Evolutionary conservation across 1,140 invertebrate species (phyloP).

Genomic region (Leptopilina boulardi): DNA sequence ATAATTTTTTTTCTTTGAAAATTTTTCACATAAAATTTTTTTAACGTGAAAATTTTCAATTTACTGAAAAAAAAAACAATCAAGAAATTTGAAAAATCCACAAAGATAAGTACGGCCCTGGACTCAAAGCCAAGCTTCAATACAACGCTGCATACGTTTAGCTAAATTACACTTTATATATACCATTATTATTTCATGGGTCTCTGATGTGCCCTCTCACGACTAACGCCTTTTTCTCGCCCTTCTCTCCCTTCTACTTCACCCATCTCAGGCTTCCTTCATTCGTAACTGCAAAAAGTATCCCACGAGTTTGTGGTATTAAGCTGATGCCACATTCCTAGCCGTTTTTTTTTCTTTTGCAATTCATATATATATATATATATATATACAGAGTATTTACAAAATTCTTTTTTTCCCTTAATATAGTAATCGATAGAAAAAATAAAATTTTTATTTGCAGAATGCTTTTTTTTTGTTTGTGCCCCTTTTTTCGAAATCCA

Average conservation of each 20-base stretch:
- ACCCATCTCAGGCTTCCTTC: constrained; percentile 35
- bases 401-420: no score
- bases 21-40: no score
- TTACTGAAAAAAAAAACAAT: constrained; percentile 11
- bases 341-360: neutral
- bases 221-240: constrained; percentile 62
- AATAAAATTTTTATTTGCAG: neutral
- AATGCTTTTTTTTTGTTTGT: neutral
- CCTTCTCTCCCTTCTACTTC: constrained; percentile 40
- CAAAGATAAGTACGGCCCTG: constrained; percentile 60
- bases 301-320: constrained; percentile 26
- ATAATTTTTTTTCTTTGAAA: no score
- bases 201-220: constrained; percentile 62
- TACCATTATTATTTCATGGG: constrained; percentile 72
- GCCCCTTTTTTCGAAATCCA: no score
- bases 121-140: constrained; percentile 60
- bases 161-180: constrained; percentile 74
- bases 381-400: neutral
- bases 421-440: neutral
- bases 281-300: constrained; percentile 35
- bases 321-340: constrained; percentile 16
- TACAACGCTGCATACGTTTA: constrained; percentile 72
- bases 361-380: neutral
- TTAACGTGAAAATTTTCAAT: no score
- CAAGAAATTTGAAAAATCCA: constrained; percentile 46